Evolutionary conservation across 2,888 invertebrate species (phyloP).

Genomic region (Lepidochrysops patricia): DNA sequence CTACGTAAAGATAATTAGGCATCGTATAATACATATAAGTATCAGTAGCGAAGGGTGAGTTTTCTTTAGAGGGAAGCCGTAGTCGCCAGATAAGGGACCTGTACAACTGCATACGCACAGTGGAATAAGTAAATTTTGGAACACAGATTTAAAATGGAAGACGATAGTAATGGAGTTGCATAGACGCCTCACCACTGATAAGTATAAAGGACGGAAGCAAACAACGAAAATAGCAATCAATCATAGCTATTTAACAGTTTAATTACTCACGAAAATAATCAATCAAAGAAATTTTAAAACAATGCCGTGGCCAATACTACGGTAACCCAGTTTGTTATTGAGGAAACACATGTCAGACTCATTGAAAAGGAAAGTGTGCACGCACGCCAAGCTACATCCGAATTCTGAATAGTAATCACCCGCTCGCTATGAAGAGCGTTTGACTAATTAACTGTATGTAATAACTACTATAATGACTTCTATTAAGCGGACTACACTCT

Average conservation of each 20-base stretch:
- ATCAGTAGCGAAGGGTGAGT: too few species aligned
- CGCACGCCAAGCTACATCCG: conserved; percentile 14
- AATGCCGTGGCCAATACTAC: not conserved
- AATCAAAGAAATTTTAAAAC: not conserved
- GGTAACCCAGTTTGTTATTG: conserved; percentile 8
- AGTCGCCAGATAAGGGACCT: too few species aligned
- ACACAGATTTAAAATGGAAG: too few species aligned
- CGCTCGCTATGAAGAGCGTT: not conserved
- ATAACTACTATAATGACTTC: not conserved
- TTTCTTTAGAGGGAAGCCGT: too few species aligned
- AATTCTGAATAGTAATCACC: conserved; percentile 1
- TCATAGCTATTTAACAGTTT: not conserved
- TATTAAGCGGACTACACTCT: too few species aligned
- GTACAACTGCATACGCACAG: too few species aligned
- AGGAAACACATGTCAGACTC: conserved; percentile 17
- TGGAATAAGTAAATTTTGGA: too few species aligned
- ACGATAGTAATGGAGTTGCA: too few species aligned
- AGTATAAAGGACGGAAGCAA: not conserved
- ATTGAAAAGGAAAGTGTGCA: conserved; percentile 22
- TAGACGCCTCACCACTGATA: too few species aligned
- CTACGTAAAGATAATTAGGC: too few species aligned
- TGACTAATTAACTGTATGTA: not conserved
- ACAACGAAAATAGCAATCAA: not conserved
- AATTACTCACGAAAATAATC: conserved; percentile 9
- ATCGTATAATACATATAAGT: too few species aligned